Conservation (phyloP, 2,888 invertebrate species). For the Pterostichus niger region DNA sequence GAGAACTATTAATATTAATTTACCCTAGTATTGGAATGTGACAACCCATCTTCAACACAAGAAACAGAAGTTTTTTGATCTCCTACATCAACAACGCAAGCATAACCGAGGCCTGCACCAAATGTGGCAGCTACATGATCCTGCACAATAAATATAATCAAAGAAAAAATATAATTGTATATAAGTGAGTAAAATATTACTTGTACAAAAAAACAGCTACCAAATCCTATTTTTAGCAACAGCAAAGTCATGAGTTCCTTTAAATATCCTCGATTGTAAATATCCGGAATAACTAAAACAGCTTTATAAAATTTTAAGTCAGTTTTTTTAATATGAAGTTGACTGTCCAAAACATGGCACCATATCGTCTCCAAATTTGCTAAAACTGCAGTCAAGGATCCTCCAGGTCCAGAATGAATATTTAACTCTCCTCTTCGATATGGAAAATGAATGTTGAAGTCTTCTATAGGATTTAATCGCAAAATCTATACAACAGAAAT, state of each 20-base stretch:
- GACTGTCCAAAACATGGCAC: constrained; percentile 88
- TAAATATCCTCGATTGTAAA: constrained; percentile 91
- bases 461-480: constrained; percentile 83
- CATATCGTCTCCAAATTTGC: constrained; percentile 94
- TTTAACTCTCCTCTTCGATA: constrained; percentile 93
- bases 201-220: constrained; percentile 90
- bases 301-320: constrained; percentile 90
- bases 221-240: constrained; percentile 90
- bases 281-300: constrained; percentile 93
- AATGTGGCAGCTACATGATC: constrained; percentile 93
- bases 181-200: constrained; percentile 77
- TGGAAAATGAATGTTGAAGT: constrained; percentile 94
- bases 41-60: constrained; percentile 97
- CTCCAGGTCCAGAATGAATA: constrained; percentile 90
- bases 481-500: constrained; percentile 78
- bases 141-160: constrained; percentile 75
- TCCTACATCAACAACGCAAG: constrained; percentile 96
- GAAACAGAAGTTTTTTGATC: constrained; percentile 97
- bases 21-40: constrained; percentile 91
- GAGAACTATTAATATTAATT: background rate
- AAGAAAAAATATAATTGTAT: background rate
- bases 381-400: constrained; percentile 90
- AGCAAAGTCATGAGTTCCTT: constrained; percentile 91
- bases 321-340: constrained; percentile 85
- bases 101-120: constrained; percentile 90